Base-by-base conservation (phyloP, 2,888 invertebrate genomes). In the Mesopsocus fuscifrons region DNA sequence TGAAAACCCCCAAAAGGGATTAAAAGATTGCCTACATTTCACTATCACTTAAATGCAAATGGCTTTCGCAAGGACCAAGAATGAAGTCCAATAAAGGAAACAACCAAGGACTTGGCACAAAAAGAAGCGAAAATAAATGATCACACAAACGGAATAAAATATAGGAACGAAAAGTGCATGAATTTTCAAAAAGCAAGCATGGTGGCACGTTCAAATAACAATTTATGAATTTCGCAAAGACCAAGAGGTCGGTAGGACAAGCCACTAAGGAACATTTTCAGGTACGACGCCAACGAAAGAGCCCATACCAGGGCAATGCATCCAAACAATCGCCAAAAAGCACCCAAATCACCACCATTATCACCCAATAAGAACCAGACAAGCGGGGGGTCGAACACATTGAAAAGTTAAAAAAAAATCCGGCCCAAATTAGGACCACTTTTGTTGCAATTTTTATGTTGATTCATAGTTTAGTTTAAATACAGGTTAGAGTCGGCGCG, bases 111-210 rank as follows among this genome's bases (percentile, higher is more conserved):
- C 45, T 45, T 44, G 44, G 44, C 42, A 52, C 52, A 51, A 56
- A 54, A 51, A 52, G 51, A 52, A 52, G 52, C 51, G 49, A 50
- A 49, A n/a, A 47, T 50, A 33, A 33, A 33, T 16, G 33, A 33
- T 33, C 33, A 15, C 33, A n/a, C n/a, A n/a, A 17, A 33, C 17
- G 33, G 33, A 15, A 33, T 33, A 33, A 33, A 17, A 33, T 17
- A 33, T 17, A 33, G 17, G 9, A 33, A 9, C 17, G 17, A 33
- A 15, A 15, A 33, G 17, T 17, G 17, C 33, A 15, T 6, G 17
- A 33, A 33, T 30, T 30, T 30, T 11, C n/a, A n/a, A 33, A 33
- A 33, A 33, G 17, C n/a, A n/a, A n/a, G n/a, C n/a, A n/a, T n/a
- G n/a, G n/a, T n/a, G n/a, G n/a, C n/a, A n/a, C n/a, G n/a, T n/a